Evolutionary conservation across 2,113 vertebrate genomes (phyloP).

Genomic region (Anguilla japonica): DNA sequence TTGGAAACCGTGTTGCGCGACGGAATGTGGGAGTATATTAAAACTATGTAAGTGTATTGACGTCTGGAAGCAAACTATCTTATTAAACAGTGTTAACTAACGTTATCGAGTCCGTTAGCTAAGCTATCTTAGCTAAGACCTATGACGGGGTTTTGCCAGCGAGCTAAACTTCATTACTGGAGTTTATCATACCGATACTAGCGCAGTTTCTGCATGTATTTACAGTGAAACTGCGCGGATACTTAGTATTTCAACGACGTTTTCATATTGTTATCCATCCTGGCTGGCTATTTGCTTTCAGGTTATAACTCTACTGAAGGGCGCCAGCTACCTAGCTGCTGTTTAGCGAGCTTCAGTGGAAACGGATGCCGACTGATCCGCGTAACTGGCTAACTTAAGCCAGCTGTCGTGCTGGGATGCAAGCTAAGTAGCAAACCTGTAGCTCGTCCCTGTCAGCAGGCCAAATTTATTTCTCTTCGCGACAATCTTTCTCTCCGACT

Average conservation of each 20-base stretch:
- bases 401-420: conserved; percentile 18
- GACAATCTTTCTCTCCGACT: neutral
- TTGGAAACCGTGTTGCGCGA: neutral
- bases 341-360: neutral
- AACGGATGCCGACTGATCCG: conserved; percentile 19
- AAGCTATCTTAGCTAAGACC: neutral
- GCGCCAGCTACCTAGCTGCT: neutral
- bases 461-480: conserved; percentile 25
- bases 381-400: neutral
- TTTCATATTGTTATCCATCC: neutral
- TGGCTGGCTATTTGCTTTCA: neutral
- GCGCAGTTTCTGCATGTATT: neutral
- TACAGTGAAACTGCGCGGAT: neutral
- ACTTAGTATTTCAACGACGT: neutral
- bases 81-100: neutral
- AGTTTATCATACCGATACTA: neutral
- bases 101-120: neutral
- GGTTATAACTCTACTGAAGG: neutral
- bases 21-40: neutral
- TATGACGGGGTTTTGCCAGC: neutral
- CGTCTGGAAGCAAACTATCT: neutral
- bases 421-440: conserved; percentile 57
- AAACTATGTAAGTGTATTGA: neutral
- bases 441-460: conserved; percentile 43
- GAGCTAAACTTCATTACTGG: neutral